Conservation (phyloP, 2,888 invertebrate genomes). For the Fragum fragum region DNA sequence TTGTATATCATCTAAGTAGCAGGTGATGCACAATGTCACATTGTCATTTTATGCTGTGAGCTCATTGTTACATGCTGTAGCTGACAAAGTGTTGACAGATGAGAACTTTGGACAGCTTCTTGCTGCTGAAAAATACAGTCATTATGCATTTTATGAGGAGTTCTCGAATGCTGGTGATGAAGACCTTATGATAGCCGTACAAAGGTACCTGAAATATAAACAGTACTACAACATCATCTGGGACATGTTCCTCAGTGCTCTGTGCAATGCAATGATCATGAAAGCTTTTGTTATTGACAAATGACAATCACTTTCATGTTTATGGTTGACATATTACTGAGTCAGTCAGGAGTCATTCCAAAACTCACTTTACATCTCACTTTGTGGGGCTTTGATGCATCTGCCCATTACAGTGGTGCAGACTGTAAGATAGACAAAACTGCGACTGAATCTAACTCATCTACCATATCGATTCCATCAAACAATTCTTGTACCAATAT, state of each 20-base stretch:
- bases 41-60: constrained; percentile 38
- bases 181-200: constrained; percentile 24
- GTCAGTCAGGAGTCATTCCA: constrained; percentile 25
- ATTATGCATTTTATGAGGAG: constrained; percentile 34
- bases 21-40: constrained; percentile 38
- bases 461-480: neutral
- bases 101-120: constrained; percentile 31
- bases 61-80: constrained; percentile 36
- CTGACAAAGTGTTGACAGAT: constrained; percentile 31
- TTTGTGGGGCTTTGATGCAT: constrained; percentile 29
- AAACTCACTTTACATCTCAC: constrained; percentile 18
- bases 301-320: neutral
- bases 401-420: constrained; percentile 42
- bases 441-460: neutral
- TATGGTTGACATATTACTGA: constrained; percentile 13
- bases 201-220: constrained; percentile 38
- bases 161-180: constrained; percentile 31
- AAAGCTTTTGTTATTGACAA: constrained; percentile 39
- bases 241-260: constrained; percentile 34
- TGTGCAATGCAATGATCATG: constrained; percentile 42
- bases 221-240: constrained; percentile 38
- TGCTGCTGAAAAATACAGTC: constrained; percentile 22
- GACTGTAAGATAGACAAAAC: constrained; percentile 12
- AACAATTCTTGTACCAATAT: neutral
- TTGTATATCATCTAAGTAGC: constrained; percentile 37